These are phyloP conservation scores for Chionoecetes opilio DNA, from an alignment of 1,140 invertebrate species.

Conservation along the genomic window DNA sequence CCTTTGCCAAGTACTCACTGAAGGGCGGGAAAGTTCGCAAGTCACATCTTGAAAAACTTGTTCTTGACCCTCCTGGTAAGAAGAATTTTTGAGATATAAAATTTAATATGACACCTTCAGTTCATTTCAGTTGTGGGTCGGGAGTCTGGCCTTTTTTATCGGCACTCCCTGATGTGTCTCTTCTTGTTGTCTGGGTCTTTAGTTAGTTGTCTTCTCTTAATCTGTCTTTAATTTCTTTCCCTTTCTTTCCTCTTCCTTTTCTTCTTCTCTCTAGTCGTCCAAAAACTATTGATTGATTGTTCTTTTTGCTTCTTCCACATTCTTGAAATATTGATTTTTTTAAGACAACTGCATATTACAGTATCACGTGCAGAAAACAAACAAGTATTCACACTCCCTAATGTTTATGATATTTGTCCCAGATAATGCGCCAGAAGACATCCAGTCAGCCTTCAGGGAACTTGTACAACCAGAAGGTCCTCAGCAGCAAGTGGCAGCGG, in stretches of 20 bases:
- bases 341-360: no score
- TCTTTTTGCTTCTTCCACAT: no score
- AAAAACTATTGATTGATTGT: no score
- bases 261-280: no score
- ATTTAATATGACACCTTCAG: no score
- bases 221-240: not conserved
- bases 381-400: not conserved
- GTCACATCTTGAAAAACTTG: constrained; percentile 63
- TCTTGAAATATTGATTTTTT: not conserved
- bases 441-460: constrained; percentile 58
- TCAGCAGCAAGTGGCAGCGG: constrained; percentile 58
- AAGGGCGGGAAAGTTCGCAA: constrained; percentile 68
- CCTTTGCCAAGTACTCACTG: not conserved
- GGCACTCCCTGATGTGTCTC: no score
- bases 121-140: no score
- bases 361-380: not conserved
- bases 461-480: constrained; percentile 43
- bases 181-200: no score
- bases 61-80: constrained; percentile 50
- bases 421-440: constrained; percentile 43
- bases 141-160: no score
- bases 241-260: not conserved
- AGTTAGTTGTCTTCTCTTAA: no score
- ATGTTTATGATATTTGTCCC: not conserved
- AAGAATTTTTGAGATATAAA: no score